Evolutionary conservation across 2,888 invertebrate genomes (phyloP).

Genomic region (Beris chalybata): DNA sequence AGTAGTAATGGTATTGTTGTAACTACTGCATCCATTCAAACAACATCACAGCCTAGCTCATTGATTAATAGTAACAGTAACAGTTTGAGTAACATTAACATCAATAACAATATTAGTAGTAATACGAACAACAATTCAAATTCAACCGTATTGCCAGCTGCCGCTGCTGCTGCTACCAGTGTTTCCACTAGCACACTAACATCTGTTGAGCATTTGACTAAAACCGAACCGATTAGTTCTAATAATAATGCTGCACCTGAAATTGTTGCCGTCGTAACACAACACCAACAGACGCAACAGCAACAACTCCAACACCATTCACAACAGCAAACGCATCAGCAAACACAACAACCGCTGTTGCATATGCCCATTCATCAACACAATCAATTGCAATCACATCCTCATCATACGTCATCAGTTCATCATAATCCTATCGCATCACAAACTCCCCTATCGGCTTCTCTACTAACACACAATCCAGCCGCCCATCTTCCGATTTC

Average conservation of each 20-base stretch:
- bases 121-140: slow-evolving; percentile 26
- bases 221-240: slow-evolving; percentile 15
- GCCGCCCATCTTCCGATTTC: slow-evolving; percentile 19
- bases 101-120: slow-evolving; percentile 13
- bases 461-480: slow-evolving; percentile 33
- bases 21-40: slow-evolving; percentile 34
- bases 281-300: slow-evolving; percentile 3
- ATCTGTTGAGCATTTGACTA: slow-evolving; percentile 12
- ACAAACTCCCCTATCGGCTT: slow-evolving; percentile 31
- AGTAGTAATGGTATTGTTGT: slow-evolving; percentile 40
- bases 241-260: slow-evolving; percentile 5
- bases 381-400: slow-evolving; percentile 30
- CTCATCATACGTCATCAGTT: slow-evolving; percentile 23
- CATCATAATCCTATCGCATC: slow-evolving; percentile 34
- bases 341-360: slow-evolving; percentile 43
- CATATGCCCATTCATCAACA: slow-evolving; percentile 50
- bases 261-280: slow-evolving; percentile 3
- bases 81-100: slow-evolving; percentile 34
- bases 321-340: slow-evolving; percentile 44
- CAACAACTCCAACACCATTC: slow-evolving; percentile 57
- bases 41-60: slow-evolving; percentile 30
- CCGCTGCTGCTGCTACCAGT: slow-evolving; percentile 21
- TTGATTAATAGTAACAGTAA: slow-evolving; percentile 38
- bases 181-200: slow-evolving; percentile 3
- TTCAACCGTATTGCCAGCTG: too few species aligned